Evolutionary conservation across 2,888 invertebrate species (phyloP).

Genomic region (Melanostoma scalare): DNA sequence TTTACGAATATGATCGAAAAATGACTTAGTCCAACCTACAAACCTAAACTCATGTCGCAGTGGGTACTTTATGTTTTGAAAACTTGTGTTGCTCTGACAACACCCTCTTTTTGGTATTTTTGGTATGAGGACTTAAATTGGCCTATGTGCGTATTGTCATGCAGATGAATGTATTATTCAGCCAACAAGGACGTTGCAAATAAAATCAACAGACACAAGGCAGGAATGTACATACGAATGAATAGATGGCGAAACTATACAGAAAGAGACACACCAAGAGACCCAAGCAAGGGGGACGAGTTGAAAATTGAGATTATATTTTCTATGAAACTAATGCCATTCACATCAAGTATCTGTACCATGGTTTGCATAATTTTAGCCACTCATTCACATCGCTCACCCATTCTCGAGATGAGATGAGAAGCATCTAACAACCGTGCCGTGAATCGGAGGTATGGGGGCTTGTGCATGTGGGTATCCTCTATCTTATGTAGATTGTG

Average conservation of each 20-base stretch:
- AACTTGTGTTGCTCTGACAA: neutral
- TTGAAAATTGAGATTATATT: constrained; percentile 72
- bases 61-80: neutral
- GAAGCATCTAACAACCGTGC: constrained; percentile 16
- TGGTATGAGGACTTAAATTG: constrained; percentile 65
- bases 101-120: constrained; percentile 2
- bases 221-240: constrained; percentile 49
- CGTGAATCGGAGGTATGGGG: neutral
- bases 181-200: constrained; percentile 69
- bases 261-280: constrained; percentile 5
- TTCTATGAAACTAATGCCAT: constrained; percentile 73
- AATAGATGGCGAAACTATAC: constrained; percentile 7
- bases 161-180: constrained; percentile 73
- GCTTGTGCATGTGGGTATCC: neutral
- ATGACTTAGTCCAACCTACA: too few relatives aligned
- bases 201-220: constrained; percentile 67
- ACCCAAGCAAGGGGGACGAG: neutral
- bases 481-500: constrained; percentile 68
- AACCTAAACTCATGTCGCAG: too few relatives aligned
- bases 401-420: constrained; percentile 42
- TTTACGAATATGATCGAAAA: too few relatives aligned
- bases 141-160: constrained; percentile 73
- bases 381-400: constrained; percentile 70
- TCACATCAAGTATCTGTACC: constrained; percentile 72
- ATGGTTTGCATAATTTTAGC: constrained; percentile 72